Evolutionary conservation across 2,797 vertebrate genomes (phyloP), one percentile per base, ranked within the genome.

Genomic region (Vespertilio murinus): DNA sequence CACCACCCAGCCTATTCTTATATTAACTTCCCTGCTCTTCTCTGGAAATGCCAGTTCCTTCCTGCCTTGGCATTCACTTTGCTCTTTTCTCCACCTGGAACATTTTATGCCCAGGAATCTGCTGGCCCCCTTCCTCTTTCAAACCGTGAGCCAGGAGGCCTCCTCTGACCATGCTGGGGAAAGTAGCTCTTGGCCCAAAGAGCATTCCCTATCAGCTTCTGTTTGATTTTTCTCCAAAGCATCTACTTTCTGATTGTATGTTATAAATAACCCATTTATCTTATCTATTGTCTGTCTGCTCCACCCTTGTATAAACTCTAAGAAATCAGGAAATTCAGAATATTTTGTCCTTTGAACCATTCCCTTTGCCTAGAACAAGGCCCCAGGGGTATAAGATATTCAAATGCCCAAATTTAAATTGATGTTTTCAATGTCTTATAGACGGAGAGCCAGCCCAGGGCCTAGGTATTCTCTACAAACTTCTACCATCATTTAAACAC

Each of bases 161-260:
- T 25, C 40, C 33, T 23, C 64, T 82, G n/a, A 49, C 16, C 30
- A 16, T 2, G 2, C 11, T 30, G 7, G 14, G 23, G 73, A 83
- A 77, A 77, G 28, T 0, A 80, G 25, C n/a, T 47, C 42, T 83
- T 67, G 85, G 5, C 20, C 45, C 35, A 54, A 9, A 54, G 1
- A 69, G 23, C 16, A 42, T 61, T 79, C 18, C 18, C 47, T 25
- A 30, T 30, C n/a, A 77, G n/a, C 14, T 59, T 83, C 23, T 65
- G 52, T 9, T 77, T 73, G 30, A 71, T 54, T 90, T 93, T 89
- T 89, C 59, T 77, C 35, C 42, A 71, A 88, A 92, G 12, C 7
- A 83, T 18, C 78, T 28, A 82, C 16, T 86, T 75, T 65, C 56
- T 59, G 52, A 16, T 54, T 45, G 47, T 9, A 74, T 56, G 6